Evolutionary conservation across 2,113 vertebrate species (phyloP), one percentile per base, ranked within the genome.

Genomic region (Polyodon spathula): DNA sequence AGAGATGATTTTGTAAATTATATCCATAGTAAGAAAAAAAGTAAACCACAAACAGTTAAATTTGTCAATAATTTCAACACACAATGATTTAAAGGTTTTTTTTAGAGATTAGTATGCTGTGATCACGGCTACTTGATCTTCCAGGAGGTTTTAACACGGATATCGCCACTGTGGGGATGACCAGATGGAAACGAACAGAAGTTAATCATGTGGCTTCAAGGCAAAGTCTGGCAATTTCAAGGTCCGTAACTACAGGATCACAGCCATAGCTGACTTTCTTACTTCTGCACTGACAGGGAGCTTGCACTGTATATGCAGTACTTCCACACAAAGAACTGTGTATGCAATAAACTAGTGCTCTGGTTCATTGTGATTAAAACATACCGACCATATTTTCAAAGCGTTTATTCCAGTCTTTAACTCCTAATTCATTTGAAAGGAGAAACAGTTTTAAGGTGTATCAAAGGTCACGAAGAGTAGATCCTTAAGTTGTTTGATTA

Each of bases 51-150:
- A n/a, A n/a, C 6, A 44, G 40, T 6, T 48, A 15, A 7, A 6
- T 61, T 40, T 57, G 48, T 48, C 64, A 66, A 66, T 46, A 8
- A n/a, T 42, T 53, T 50, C 9, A 58, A 39, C 54, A 56, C 44
- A 40, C 48, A n/a, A 11, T 54, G 55, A 11, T 53, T 60, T 61
- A 44, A 15, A 58, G 43, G 40, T 8, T 61, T 58, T 43, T 38
- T 42, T 44, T 38, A 12, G n/a, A 8, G 39, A 50, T 2, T 50
- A 10, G 8, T n/a, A n/a, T 5, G 7, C 46, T 50, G 46, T 8
- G 46, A n/a, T 10, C 4, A 50, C n/a, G 46, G 11, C 46, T 10
- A n/a, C n/a, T n/a, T n/a, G n/a, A n/a, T n/a, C n/a, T 50, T n/a
- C 46, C 46, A 8, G 46, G 46, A 5, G n/a, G 11, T 14, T 11